Percentiles rank a stretch among this genome's conserved stretches.
These are phyloP conservation scores for Pseudachorutes palmiensis DNA, from an alignment of 1,140 invertebrate genomes.

Conservation along the genomic window DNA sequence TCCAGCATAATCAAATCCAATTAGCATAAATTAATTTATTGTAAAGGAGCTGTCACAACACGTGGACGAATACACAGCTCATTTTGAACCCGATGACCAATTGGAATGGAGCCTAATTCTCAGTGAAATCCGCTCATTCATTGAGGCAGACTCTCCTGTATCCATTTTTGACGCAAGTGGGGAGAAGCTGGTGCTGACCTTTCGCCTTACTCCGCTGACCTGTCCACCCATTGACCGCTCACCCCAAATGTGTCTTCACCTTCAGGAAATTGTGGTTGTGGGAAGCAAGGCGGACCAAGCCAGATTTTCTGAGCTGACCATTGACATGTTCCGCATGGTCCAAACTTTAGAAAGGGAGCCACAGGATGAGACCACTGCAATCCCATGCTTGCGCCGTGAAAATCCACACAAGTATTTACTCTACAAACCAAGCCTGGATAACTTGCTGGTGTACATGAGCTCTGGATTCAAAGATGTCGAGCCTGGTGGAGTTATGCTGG, in stretches of 20 bases:
- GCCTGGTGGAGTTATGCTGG: constrained; percentile 75
- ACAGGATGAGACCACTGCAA: constrained; percentile 11
- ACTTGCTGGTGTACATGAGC: constrained; percentile 85
- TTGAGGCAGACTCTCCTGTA: constrained; percentile 82
- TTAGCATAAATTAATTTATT: too few relatives aligned
- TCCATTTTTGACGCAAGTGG: constrained; percentile 60
- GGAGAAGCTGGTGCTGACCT: constrained; percentile 60
- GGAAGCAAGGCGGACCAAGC: constrained; percentile 90
- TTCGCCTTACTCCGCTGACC: constrained; percentile 39
- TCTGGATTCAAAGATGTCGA: constrained; percentile 91
- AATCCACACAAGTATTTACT: constrained; percentile 96
- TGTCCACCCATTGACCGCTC: constrained; percentile 43
- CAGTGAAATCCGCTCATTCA: constrained; percentile 89
- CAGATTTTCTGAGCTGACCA: constrained; percentile 94
- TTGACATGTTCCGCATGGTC: constrained; percentile 97
- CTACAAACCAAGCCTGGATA: constrained; percentile 89
- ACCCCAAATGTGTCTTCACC: constrained; percentile 61
- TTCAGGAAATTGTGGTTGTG: constrained; percentile 91
- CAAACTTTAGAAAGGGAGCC: constrained; percentile 89
- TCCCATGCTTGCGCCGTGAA: constrained; percentile 34
- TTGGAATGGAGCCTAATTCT: constrained; percentile 90
- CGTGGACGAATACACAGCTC: constrained; percentile 86
- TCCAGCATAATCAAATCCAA: too few relatives aligned
- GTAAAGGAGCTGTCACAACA: constrained; percentile 79
- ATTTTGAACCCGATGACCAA: constrained; percentile 93